A percentile compares a stretch with the other conserved stretches of the same genome.
Evolutionary conservation across 1,140 invertebrate genomes (phyloP).

Genomic region (Zaprionus capensis): DNA sequence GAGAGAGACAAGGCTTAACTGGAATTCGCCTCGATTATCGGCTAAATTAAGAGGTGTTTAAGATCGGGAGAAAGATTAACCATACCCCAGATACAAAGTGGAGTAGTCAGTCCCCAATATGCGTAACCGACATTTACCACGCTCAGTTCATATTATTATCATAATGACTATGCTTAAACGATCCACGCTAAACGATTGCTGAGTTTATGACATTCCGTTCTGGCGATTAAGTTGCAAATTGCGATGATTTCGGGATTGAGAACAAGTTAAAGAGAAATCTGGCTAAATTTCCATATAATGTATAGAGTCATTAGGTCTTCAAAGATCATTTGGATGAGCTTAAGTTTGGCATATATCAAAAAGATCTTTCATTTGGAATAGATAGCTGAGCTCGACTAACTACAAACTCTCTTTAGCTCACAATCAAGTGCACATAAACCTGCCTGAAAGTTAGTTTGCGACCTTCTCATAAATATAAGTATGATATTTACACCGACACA

Average conservation of each 20-base stretch:
- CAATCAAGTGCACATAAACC: neutral
- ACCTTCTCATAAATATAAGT: neutral
- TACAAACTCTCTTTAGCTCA: neutral
- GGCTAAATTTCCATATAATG: neutral
- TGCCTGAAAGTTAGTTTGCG: neutral
- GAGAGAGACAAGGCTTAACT: conserved; percentile 6
- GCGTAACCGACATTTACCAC: conserved; percentile 21
- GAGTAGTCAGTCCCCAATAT: neutral
- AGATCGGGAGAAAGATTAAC: conserved; percentile 19
- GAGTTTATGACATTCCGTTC: neutral
- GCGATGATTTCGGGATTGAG: neutral
- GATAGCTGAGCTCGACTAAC: no score
- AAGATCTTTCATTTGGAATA: no score
- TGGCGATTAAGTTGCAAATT: neutral
- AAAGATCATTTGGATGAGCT: neutral
- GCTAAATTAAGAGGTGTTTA: conserved; percentile 43
- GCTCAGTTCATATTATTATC: conserved; percentile 14
- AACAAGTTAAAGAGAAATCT: neutral
- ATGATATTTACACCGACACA: neutral
- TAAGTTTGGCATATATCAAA: no score
- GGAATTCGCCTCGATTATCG: conserved; percentile 36
- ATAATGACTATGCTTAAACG: conserved; percentile 15
- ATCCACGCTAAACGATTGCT: conserved; percentile 1
- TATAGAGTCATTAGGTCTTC: neutral
- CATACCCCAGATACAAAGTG: conserved; percentile 19